Evolutionary conservation across 2,113 vertebrate genomes (phyloP), one percentile per base, ranked within the genome.

Genomic region (Pungitius pungitius): DNA sequence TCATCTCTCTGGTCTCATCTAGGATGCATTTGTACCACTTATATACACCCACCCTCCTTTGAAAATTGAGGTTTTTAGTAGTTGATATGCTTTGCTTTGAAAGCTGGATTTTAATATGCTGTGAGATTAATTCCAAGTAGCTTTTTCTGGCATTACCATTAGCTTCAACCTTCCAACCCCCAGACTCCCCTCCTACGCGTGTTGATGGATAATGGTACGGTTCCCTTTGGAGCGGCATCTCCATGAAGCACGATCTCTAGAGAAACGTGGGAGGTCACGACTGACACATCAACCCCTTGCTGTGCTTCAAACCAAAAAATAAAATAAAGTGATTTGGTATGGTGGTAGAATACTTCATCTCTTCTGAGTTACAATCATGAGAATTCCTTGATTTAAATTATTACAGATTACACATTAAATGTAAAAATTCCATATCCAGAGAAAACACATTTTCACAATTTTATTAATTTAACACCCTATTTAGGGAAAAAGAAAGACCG

Each of bases 181-280:
- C 72, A 59, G 79, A 80, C 85, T 87, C 67, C 77, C 77, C 84
- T 87, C 87, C 89, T 75, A 91, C 89, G 83, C 80, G 70, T 73
- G 81, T 52, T 86, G 86, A 87, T 90, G 86, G 88, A 90, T 93
- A 89, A 87, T 84, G 85, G 82, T 69, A 83, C 74, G 73, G 33
- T 84, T 90, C 75, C 83, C 75, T 86, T 80, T 71, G 78, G 82
- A 86, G 79, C 75, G 59, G 80, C 80, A 81, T 85, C 81, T 82
- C 74, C 78, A 77, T 59, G 84, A 87, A 61, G 76, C 86, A 86
- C 75, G 76, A 89, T 88, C 70, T 86, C 81, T 68, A 1, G 81
- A 85, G 84, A 87, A 83, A 83, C 77, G 88, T 92, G 80, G 90
- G 90, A 91, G 88, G 85, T 90, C 87, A 88, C 78, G 73, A 89